Evolutionary conservation across 2,888 invertebrate genomes (phyloP).

Genomic region (Andrena chrysosceles): DNA sequence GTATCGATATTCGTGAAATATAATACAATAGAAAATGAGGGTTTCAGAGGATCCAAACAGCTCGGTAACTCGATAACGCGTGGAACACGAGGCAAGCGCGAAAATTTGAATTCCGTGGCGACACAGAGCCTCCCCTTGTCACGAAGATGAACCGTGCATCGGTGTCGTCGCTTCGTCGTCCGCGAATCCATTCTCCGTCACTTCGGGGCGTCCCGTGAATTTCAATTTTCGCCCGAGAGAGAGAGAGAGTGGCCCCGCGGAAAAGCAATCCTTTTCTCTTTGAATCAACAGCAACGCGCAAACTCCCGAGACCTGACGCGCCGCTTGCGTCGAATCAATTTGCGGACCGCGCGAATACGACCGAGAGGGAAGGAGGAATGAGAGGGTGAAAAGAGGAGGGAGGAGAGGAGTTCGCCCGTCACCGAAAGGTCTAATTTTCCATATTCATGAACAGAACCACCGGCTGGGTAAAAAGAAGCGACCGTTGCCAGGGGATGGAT

Average conservation of each 20-base stretch:
- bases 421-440: slow-evolving; percentile 73
- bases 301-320: slow-evolving; percentile 34
- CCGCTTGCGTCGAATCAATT: slow-evolving; percentile 72
- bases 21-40: too few relatives aligned
- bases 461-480: slow-evolving; percentile 7
- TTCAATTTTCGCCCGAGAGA: slow-evolving; percentile 64
- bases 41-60: neutral
- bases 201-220: slow-evolving; percentile 28
- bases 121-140: neutral
- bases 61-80: slow-evolving; percentile 10
- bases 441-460: slow-evolving; percentile 71
- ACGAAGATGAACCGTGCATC: neutral
- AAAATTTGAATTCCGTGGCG: neutral
- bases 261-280: slow-evolving; percentile 57
- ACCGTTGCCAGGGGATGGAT: neutral
- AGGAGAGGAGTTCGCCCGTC: slow-evolving; percentile 18
- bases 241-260: slow-evolving; percentile 10
- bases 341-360: slow-evolving; percentile 43
- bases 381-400: slow-evolving; percentile 8
- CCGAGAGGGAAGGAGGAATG: neutral
- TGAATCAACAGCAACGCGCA: slow-evolving; percentile 49
- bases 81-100: neutral
- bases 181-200: slow-evolving; percentile 18
- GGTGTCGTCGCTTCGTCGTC: neutral
- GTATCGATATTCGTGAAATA: too few relatives aligned